A percentile compares a stretch with the other conserved stretches of the same genome.
These are phyloP conservation scores for Damaliscus lunatus DNA, from an alignment of 2,113 vertebrate genomes.

Conservation along the genomic window DNA sequence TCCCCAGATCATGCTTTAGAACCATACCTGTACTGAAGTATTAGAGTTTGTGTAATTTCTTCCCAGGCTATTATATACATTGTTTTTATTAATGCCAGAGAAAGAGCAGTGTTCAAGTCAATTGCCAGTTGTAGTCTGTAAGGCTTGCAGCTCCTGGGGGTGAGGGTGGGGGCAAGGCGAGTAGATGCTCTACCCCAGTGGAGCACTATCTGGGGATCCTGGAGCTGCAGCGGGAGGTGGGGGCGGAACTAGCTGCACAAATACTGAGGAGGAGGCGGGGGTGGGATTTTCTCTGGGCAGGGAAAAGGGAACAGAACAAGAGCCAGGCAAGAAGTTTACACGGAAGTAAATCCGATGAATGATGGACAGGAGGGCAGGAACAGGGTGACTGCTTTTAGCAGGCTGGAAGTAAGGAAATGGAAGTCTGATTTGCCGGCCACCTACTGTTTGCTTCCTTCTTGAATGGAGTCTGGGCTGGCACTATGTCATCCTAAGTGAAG, in stretches of 20 bases:
- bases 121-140: neutral
- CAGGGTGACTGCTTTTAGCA: neutral
- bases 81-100: neutral
- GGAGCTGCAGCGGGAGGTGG: neutral
- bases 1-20: neutral
- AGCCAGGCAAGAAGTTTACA: neutral
- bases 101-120: neutral
- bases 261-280: neutral
- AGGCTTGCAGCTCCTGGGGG: neutral
- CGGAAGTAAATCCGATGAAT: neutral
- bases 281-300: neutral
- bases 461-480: neutral
- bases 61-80: neutral
- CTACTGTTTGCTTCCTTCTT: neutral
- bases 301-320: neutral
- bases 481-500: neutral
- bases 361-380: neutral
- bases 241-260: neutral
- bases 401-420: neutral
- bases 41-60: neutral
- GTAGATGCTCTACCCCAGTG: neutral
- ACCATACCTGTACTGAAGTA: neutral
- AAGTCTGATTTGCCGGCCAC: neutral
- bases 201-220: neutral
- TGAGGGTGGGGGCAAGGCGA: rapidly evolving